A percentile compares a stretch with the other conserved stretches of the same genome.
Evolutionary conservation across 2,797 vertebrate genomes (phyloP).

Genomic region (Notamacropus eugenii): DNA sequence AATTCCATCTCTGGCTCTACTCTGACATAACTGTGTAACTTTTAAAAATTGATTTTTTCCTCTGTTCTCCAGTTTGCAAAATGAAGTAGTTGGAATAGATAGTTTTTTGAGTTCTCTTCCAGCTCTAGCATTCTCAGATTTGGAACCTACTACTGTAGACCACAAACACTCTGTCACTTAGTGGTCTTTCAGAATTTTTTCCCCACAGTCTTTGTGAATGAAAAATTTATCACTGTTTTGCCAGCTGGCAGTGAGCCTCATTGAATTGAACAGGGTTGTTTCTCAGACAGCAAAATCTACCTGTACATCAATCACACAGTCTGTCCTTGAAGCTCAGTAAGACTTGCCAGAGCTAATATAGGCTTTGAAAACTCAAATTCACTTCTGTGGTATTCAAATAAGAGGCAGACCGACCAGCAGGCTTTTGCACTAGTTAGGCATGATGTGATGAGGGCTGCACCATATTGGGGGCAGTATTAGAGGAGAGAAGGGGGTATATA

Average conservation of each 20-base stretch:
- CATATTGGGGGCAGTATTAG: background rate
- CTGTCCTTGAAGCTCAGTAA: background rate
- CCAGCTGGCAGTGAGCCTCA: background rate
- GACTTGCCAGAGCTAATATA: background rate
- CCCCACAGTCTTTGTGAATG: background rate
- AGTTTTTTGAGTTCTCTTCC: background rate
- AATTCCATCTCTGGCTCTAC: background rate
- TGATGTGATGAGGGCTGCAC: background rate
- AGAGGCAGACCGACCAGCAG: background rate
- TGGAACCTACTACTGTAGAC: background rate
- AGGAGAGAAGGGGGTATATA: background rate
- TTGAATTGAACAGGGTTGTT: background rate
- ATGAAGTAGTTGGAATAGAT: background rate
- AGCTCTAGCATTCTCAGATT: background rate
- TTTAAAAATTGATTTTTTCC: background rate
- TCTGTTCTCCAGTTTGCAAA: background rate
- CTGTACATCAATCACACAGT: background rate
- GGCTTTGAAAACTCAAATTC: background rate
- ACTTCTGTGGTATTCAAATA: background rate
- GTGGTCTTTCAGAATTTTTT: background rate
- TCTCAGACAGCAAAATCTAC: background rate
- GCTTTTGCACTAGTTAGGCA: background rate
- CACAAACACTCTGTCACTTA: background rate
- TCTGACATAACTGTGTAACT: background rate
- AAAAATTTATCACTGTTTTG: background rate